Conservation (phyloP, 2,888 invertebrate genomes). For the Luperina nickerlii region DNA sequence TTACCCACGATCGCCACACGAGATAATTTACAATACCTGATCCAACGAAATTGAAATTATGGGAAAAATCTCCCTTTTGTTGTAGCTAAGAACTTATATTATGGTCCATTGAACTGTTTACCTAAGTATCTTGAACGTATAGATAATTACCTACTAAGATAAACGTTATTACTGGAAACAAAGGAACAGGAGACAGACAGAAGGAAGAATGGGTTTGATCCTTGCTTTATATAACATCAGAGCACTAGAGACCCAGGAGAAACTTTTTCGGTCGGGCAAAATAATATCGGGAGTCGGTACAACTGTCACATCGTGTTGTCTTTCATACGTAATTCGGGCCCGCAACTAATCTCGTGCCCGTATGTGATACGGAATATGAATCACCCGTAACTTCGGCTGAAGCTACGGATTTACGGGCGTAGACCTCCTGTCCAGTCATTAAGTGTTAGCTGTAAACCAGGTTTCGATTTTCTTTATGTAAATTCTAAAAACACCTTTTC, state of each 20-base stretch:
- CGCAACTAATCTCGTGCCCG: no score
- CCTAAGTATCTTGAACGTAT: neutral
- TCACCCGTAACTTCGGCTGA: no score
- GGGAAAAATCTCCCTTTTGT: slow-evolving; percentile 61
- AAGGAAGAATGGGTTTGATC: neutral
- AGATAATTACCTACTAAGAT: neutral
- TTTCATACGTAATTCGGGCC: no score
- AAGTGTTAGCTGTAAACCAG: neutral
- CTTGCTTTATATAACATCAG: neutral
- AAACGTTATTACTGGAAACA: neutral
- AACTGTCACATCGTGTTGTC: no score
- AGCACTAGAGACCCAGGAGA: neutral
- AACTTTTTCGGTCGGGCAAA: no score
- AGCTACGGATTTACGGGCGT: no score
- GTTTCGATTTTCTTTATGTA: neutral
- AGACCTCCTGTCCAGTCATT: neutral
- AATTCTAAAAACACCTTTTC: slow-evolving; percentile 3
- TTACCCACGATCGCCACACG: slow-evolving; percentile 56
- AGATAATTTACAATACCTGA: slow-evolving; percentile 31
- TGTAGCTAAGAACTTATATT: neutral
- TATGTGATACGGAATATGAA: no score
- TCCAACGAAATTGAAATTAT: slow-evolving; percentile 49
- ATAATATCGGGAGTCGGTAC: no score
- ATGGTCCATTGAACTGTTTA: slow-evolving; percentile 24
- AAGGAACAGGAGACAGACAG: neutral